These are phyloP conservation scores for Brachirus orientalis DNA, from an alignment of 2,113 vertebrate species.

Conservation along the genomic window DNA sequence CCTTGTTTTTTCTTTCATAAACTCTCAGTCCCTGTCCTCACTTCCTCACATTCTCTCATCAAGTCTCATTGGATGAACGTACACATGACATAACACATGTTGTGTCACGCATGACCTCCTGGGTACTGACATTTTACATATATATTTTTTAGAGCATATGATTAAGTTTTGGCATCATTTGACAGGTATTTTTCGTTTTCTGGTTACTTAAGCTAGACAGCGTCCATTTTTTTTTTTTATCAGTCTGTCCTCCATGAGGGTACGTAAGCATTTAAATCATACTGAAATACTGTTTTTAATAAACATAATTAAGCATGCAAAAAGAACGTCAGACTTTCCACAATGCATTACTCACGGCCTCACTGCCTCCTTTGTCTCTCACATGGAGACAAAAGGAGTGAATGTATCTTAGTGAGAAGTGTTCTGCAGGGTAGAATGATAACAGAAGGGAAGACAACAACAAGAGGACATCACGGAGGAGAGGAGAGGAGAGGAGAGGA, in stretches of 20 bases:
- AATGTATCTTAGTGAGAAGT: neutral
- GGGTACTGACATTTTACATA: slow-evolving; percentile 2
- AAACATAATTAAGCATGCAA: neutral
- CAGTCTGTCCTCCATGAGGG: no score
- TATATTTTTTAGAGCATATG: slow-evolving; percentile 12
- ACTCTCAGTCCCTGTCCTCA: slow-evolving; percentile 43
- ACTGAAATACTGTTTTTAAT: neutral
- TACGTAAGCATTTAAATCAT: no score
- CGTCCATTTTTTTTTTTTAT: slow-evolving; percentile 13
- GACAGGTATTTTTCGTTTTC: slow-evolving; percentile 19
- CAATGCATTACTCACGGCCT: no score
- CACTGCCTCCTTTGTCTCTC: no score
- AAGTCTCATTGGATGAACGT: slow-evolving; percentile 2
- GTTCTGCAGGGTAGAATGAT: neutral
- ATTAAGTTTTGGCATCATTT: slow-evolving; percentile 17
- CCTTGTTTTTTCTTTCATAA: slow-evolving; percentile 71
- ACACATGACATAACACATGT: neutral
- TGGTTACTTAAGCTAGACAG: slow-evolving; percentile 30
- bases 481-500: slow-evolving; percentile 35
- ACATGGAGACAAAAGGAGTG: neutral
- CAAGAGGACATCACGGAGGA: neutral
- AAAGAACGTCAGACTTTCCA: no score
- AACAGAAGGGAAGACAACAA: slow-evolving; percentile 5
- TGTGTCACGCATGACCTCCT: slow-evolving; percentile 31
- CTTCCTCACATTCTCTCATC: slow-evolving; percentile 29